Evolutionary conservation across 2,888 invertebrate species (phyloP).

Genomic region (Eristalis intricaria): DNA sequence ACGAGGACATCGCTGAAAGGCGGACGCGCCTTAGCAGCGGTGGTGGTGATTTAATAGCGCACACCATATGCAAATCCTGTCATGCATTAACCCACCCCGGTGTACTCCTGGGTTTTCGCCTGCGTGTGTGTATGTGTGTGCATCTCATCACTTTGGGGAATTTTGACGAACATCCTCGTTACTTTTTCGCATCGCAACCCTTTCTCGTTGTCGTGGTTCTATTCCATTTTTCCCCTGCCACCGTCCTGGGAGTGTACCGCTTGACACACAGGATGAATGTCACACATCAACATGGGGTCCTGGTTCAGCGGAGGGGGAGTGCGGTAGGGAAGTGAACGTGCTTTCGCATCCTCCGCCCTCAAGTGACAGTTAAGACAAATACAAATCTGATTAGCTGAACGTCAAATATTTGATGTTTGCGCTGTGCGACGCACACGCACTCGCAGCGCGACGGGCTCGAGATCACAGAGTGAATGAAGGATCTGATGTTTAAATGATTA

Average conservation of each 20-base stretch:
- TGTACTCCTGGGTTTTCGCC: neutral
- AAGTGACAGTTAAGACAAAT: constrained; percentile 65
- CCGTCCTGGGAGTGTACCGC: constrained; percentile 14
- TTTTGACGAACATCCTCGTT: constrained; percentile 66
- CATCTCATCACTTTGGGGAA: constrained; percentile 65
- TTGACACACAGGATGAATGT: constrained; percentile 21
- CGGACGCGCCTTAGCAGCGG: neutral
- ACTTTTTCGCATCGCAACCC: constrained; percentile 36
- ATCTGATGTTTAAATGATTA: constrained; percentile 69
- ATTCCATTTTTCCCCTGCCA: neutral
- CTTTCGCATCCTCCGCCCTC: constrained; percentile 2
- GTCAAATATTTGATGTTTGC: constrained; percentile 67
- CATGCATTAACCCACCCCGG: constrained; percentile 58
- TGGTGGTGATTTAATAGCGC: constrained; percentile 54
- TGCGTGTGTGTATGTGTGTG: neutral
- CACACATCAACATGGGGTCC: neutral
- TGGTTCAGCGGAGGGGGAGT: neutral
- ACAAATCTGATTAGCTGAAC: constrained; percentile 71
- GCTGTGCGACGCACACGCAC: constrained; percentile 7
- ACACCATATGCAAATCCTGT: constrained; percentile 69
- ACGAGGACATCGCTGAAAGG: neutral
- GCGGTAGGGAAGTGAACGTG: constrained; percentile 12
- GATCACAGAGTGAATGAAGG: constrained; percentile 44
- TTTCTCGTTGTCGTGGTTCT: neutral
- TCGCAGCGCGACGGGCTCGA: neutral